These are phyloP conservation scores for Campylomormyrus tamandua DNA, from an alignment of 2,113 vertebrate species.

Conservation along the genomic window DNA sequence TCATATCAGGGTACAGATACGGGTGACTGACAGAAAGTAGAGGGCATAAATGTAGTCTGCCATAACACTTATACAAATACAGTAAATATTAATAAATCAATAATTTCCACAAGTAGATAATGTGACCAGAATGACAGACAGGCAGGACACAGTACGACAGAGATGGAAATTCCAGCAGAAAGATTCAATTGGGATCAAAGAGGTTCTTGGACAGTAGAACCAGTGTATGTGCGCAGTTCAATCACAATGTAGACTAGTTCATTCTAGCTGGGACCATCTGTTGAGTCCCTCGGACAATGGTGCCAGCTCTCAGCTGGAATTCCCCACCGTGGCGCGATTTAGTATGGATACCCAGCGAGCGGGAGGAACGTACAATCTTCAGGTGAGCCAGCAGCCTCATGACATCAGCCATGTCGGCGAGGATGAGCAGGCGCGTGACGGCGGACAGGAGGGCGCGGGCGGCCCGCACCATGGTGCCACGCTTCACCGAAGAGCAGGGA, in stretches of 20 bases:
- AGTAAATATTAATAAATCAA: neutral
- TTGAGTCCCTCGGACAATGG: neutral
- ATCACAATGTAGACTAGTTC: neutral
- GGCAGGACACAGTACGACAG: neutral
- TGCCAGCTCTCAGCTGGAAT: neutral
- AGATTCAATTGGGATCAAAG: neutral
- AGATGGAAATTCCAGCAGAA: constrained; percentile 3
- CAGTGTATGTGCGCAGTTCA: neutral
- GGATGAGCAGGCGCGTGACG: constrained; percentile 91
- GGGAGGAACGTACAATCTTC: constrained; percentile 75
- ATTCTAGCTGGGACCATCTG: neutral
- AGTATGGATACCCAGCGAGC: neutral
- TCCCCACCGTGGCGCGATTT: neutral
- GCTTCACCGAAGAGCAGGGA: constrained; percentile 92
- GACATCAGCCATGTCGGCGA: constrained; percentile 97
- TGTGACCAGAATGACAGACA: neutral
- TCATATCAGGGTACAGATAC: neutral
- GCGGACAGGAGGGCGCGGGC: constrained; percentile 89
- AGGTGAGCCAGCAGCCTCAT: constrained; percentile 94
- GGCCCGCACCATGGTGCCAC: constrained; percentile 94
- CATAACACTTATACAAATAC: neutral
- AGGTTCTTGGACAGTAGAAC: neutral
- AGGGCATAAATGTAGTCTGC: neutral
- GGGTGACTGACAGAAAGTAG: neutral
- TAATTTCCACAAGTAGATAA: neutral